These are phyloP conservation scores for Orthonyx spaldingii DNA, from an alignment of 2,113 vertebrate species.

Conservation along the genomic window DNA sequence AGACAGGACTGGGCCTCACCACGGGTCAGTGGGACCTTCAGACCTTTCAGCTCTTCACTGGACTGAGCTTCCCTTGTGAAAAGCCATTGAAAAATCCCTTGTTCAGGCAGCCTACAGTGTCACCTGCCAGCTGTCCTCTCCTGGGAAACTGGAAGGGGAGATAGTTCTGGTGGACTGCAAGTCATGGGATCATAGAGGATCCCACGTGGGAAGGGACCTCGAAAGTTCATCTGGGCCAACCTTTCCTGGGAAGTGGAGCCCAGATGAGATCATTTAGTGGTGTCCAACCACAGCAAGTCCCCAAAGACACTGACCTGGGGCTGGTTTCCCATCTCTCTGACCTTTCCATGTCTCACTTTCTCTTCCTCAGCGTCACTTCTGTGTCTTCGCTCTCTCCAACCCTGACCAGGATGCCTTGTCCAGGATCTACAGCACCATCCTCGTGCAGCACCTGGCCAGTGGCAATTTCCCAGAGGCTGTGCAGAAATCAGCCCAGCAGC, in stretches of 20 bases:
- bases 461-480: constrained; percentile 74
- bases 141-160: not conserved
- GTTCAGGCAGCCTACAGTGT: not conserved
- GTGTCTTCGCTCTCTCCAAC: constrained; percentile 84
- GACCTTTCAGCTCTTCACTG: not conserved
- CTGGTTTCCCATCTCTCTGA: not conserved
- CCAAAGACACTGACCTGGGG: not conserved
- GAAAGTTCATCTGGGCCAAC: not conserved
- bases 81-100: not conserved
- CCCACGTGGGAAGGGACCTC: not conserved
- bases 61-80: not conserved
- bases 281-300: not conserved
- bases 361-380: constrained; percentile 87
- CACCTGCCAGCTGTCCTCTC: not conserved
- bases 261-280: not conserved
- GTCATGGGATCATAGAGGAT: not conserved
- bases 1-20: not conserved
- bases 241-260: not conserved
- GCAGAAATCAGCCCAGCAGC: constrained; percentile 74
- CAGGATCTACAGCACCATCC: constrained; percentile 90
- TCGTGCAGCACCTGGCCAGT: constrained; percentile 78
- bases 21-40: not conserved
- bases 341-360: not conserved
- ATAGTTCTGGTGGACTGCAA: not conserved
- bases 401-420: constrained; percentile 83